Evolutionary conservation across 37 sponge, comb jelly and placozoan species (phyloP).

Genomic region (Theonella swinhoei): DNA sequence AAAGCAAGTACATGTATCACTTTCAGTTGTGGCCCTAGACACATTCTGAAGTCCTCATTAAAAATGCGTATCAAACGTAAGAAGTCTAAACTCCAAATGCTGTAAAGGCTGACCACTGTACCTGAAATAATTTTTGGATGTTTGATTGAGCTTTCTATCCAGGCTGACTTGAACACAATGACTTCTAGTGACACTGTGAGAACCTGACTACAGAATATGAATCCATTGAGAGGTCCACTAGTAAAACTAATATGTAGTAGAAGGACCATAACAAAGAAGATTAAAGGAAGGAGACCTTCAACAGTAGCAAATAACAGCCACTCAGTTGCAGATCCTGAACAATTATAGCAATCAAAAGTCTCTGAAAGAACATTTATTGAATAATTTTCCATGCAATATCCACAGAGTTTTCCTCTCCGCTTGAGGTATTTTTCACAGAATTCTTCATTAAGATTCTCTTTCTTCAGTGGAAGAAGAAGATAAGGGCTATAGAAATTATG

Average conservation of each 20-base stretch:
- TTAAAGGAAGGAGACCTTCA: neutral
- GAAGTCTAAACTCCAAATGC: conserved; percentile 26
- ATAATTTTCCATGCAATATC: neutral
- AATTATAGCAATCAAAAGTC: neutral
- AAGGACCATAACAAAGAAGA: conserved; percentile 8
- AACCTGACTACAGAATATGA: conserved; percentile 11
- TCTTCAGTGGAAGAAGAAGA: too few species aligned
- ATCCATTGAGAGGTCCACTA: neutral
- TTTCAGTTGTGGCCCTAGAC: neutral
- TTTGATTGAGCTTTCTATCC: neutral
- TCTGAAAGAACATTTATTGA: neutral
- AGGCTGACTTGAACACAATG: neutral
- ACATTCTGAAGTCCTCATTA: too few species aligned
- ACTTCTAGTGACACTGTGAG: neutral
- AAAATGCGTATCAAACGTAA: too few species aligned
- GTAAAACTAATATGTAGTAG: neutral
- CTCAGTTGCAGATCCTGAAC: neutral
- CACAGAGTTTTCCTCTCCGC: conserved; percentile 2
- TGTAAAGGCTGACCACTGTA: neutral
- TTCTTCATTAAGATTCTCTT: neutral
- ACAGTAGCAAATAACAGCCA: neutral
- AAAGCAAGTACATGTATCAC: conserved; percentile 1
- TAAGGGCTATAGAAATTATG: neutral
- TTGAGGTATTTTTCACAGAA: neutral
- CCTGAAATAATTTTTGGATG: neutral